Base-by-base conservation (phyloP, 2,888 invertebrate species). In the Drosophila paracracens region DNA sequence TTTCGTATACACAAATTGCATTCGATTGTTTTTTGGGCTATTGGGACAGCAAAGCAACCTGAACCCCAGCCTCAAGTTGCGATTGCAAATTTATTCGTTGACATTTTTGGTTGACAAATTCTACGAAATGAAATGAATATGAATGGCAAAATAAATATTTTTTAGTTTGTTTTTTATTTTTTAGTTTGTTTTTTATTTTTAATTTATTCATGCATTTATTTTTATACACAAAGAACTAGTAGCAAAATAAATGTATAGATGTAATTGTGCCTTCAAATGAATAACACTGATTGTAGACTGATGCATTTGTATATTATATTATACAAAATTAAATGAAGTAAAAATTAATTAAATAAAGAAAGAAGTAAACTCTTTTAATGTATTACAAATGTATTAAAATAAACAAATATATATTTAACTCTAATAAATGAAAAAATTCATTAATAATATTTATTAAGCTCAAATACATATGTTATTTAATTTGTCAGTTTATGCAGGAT, bases 1-100 rank as follows among this genome's bases (percentile, higher is more conserved):
- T 61, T 74, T 53, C 40, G 46, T 11, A 58, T 58, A 43, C 33
- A 59, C 65, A 66, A 75, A 75, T 70, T 76, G 52, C 77, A 80
- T 60, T 76, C 51, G 48, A 64, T 67, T 81, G 64, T 62, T 48
- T 21, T 36, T 56, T 29, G 7, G 48, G 40, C 63, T 54, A 18
- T 27, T 29, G 64, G 51, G 43, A 56, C 4, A 33, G 53, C 52
- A 77, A 71, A 76, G 33, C 53, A 48, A 2, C n/a, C 31, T 10
- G 40, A 13, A n/a, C 27, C 11, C 27, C 51, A 56, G 46, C 31
- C 31, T 7, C 57, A 74, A 57, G 65, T 65, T 73, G 65, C 52
- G 53, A 82, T 51, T 66, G 58, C 51, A 21, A 63, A 69, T 71
- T 63, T 31, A 71, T 58, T 66, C 69, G 63, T 43, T 69, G 59